Conservation (phyloP, 2,113 vertebrate species). For the Trematocara zebra region DNA sequence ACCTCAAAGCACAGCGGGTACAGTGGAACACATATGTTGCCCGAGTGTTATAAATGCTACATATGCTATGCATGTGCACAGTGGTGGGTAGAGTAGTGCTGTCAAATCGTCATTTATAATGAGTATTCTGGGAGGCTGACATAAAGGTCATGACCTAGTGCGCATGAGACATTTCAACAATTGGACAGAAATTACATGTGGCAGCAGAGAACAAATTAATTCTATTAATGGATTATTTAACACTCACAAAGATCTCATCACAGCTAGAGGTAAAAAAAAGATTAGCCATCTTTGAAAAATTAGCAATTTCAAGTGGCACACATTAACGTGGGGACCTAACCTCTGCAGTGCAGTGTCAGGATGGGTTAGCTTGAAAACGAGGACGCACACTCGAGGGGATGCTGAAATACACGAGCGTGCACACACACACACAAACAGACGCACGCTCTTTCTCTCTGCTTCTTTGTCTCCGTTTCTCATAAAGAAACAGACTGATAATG, state of each 20-base stretch:
- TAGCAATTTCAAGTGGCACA: conserved; percentile 65
- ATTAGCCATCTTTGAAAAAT: conserved; percentile 64
- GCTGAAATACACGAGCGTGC: neutral
- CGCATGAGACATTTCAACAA: conserved; percentile 31
- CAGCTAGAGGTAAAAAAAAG: conserved; percentile 59
- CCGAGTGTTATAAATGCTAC: neutral
- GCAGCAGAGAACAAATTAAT: conserved; percentile 62
- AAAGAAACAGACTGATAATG: conserved; percentile 7
- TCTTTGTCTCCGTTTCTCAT: neutral
- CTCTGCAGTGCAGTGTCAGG: conserved; percentile 57
- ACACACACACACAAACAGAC: neutral
- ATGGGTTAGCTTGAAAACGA: conserved; percentile 59
- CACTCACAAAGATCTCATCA: conserved; percentile 51
- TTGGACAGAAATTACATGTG: conserved; percentile 62
- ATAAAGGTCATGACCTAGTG: conserved; percentile 45
- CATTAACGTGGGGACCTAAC: conserved; percentile 54
- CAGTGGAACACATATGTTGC: neutral
- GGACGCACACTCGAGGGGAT: conserved; percentile 28
- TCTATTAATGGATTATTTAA: conserved; percentile 68
- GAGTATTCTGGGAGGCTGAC: conserved; percentile 43
- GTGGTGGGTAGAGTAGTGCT: neutral
- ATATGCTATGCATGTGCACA: conserved; percentile 8
- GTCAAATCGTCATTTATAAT: conserved; percentile 57
- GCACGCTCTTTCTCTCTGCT: neutral
- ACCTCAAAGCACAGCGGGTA: neutral